Evolutionary conservation across 2,797 vertebrate genomes (phyloP), one percentile per base, ranked within the genome.

Genomic region (Sibirionetta formosa): DNA sequence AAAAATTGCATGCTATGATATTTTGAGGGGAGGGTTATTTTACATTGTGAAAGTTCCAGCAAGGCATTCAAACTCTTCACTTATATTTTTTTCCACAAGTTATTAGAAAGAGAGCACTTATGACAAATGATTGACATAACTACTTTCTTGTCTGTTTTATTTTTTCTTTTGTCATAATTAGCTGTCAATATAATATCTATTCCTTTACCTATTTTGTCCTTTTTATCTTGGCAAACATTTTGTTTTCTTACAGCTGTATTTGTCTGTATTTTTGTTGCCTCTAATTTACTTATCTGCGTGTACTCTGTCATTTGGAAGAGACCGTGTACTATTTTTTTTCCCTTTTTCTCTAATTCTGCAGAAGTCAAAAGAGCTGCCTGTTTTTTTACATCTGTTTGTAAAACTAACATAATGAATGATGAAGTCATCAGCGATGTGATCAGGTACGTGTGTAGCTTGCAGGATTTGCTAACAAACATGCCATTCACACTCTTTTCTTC

Each of bases 291-390:
- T 89, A 79, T 90, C 76, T 85, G 60, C 65, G 33, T 44, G 35
- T 63, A n/a, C 71, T 35, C 61, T 42, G 17, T 51, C 11, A 0
- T 66, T 91, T 56, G 72, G 56, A 81, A 68, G 8, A 60, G 46
- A 11, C 72, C 17, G 26, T 48, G 5, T 26, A 92, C 86, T 68
- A 86, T 78, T 56, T 63, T 42, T 61, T n/a, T 82, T 68, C 51
- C 51, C 9, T 50, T 66, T 44, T 79, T 70, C 82, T 70, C 83
- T 73, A 50, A 38, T 46, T 78, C 92, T 81, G 14, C 50, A 81
- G 68, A 86, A 38, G 51, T 76, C 80, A 82, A 79, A 82, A 88
- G 60, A 86, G 56, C 86, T 82, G 46, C 91, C 93, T 86, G 11
- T 38, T 68, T 75, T 81, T 92, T 92, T 46, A 72, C 82, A 75